Base-by-base conservation (phyloP, 2,113 vertebrate genomes). In the Pseudopodoces humilis region DNA sequence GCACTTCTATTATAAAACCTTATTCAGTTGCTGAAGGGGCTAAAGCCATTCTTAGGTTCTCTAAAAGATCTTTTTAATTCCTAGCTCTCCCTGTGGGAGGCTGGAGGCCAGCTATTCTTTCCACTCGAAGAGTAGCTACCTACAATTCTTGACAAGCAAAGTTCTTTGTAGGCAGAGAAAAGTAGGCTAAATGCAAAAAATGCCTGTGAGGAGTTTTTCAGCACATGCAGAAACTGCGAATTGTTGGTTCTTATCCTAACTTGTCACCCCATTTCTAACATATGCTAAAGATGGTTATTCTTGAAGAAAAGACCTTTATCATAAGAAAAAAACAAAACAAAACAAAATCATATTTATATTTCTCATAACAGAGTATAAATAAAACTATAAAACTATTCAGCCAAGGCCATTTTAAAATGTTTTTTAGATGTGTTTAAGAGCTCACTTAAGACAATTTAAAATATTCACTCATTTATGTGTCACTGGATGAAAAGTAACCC, bases 61-160 rank as follows among this genome's bases (percentile, higher is more conserved):
- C 55, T 67, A 39, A 96, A 90, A 88, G 86, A 77, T 80, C 91
- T 92, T 94, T 94, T 39, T 58, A 77, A 77, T 91, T 95, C 63
- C 89, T 84, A 53, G 41, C 78, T 88, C 58, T 94, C 84, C 55
- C 81, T 76, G 82, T 87, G 91, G 77, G 84, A 89, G 91, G 46
- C 47, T 89, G 55, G 65, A 87, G 75, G 67, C 65, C 78, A 90
- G 70, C 58, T 91, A 85, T 91, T 95, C 87, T 91, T 94, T 76
- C 55, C 30, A 56, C 56, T 87, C 69, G 58, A 89, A 55, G 67
- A 83, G 67, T 28, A 89, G 55, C 43, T 72, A 94, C 78, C 75
- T 90, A 90, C 59, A 88, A 70, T 88, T 77, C 83, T 83, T 90
- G 90, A 92, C 62, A 95, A 89, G 65, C 64, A n/a, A 68, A 93